A percentile compares a stretch with the other conserved stretches of the same genome.
Evolutionary conservation across 1,140 invertebrate genomes (phyloP).

Genomic region (Zaprionus inermis): DNA sequence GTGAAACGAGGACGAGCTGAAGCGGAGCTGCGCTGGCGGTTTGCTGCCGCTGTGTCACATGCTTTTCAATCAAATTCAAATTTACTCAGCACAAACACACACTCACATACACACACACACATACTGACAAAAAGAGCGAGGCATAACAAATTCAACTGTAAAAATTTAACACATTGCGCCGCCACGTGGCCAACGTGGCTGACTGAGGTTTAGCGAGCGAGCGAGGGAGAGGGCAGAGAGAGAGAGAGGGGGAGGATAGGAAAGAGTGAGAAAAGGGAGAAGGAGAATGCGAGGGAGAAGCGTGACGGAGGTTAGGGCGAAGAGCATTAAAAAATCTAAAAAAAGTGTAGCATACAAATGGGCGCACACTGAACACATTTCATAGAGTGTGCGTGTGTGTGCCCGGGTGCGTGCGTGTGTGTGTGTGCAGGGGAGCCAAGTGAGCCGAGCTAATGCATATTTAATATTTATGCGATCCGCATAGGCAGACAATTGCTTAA

Average conservation of each 20-base stretch:
- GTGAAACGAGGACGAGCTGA: slow-evolving; percentile 36
- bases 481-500: slow-evolving; percentile 57
- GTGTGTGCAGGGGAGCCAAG: slow-evolving; percentile 24
- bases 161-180: slow-evolving; percentile 76
- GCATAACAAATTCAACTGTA: slow-evolving; percentile 74
- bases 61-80: slow-evolving; percentile 83
- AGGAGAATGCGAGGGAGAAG: background rate
- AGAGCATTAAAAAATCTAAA: slow-evolving; percentile 33
- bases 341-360: slow-evolving; percentile 68
- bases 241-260: background rate
- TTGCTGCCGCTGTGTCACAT: slow-evolving; percentile 57
- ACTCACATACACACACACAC: slow-evolving; percentile 31
- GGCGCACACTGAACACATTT: slow-evolving; percentile 38
- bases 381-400: slow-evolving; percentile 25
- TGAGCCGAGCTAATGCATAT: slow-evolving; percentile 73
- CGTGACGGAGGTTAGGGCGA: background rate
- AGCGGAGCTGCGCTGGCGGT: slow-evolving; percentile 37
- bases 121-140: slow-evolving; percentile 34
- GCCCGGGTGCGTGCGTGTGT: slow-evolving; percentile 3
- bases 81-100: slow-evolving; percentile 60
- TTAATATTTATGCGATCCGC: slow-evolving; percentile 63
- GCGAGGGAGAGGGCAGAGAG: slow-evolving; percentile 5
- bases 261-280: background rate
- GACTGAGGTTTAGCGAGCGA: slow-evolving; percentile 8
- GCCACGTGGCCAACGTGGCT: slow-evolving; percentile 22